Conservation (phyloP, 2,113 vertebrate species). For the Telmatochromis sp. region DNA sequence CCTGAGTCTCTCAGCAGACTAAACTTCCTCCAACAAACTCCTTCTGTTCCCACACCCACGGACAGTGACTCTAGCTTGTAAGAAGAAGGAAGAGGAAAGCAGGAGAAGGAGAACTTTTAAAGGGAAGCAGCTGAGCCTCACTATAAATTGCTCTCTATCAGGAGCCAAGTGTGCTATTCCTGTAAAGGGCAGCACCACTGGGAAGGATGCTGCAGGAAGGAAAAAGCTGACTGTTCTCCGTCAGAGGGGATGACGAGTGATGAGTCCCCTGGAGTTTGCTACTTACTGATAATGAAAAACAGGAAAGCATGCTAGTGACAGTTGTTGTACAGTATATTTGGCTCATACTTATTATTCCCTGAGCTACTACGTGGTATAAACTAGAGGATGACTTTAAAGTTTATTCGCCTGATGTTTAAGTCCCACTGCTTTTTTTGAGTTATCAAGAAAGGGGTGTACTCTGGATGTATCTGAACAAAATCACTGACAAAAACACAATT, state of each 20-base stretch:
- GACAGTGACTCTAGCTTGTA: conserved; percentile 12
- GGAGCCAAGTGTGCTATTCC: conserved; percentile 23
- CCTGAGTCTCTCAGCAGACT: not conserved
- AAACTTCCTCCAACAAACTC: not conserved
- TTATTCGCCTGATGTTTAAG: not conserved
- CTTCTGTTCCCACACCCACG: conserved; percentile 41
- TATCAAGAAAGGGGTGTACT: not conserved
- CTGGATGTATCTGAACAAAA: not conserved
- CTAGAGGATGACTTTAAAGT: not conserved
- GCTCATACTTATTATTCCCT: not conserved
- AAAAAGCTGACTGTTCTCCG: conserved; percentile 9
- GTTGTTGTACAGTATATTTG: not conserved
- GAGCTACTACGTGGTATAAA: not conserved
- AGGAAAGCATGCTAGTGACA: not conserved
- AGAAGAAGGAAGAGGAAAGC: not conserved
- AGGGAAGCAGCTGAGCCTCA: conserved; percentile 58
- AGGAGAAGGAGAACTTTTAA: conserved; percentile 13
- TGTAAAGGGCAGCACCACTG: conserved; percentile 37
- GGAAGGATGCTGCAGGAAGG: conserved; percentile 40
- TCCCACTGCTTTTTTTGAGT: not conserved
- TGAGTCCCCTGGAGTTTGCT: not conserved
- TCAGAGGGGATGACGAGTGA: conserved; percentile 26
- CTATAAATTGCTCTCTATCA: conserved; percentile 48
- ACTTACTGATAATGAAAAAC: not conserved
- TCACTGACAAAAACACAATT: not conserved